Conservation (phyloP, 2,113 vertebrate species). For the Xiphophorus maculatus region DNA sequence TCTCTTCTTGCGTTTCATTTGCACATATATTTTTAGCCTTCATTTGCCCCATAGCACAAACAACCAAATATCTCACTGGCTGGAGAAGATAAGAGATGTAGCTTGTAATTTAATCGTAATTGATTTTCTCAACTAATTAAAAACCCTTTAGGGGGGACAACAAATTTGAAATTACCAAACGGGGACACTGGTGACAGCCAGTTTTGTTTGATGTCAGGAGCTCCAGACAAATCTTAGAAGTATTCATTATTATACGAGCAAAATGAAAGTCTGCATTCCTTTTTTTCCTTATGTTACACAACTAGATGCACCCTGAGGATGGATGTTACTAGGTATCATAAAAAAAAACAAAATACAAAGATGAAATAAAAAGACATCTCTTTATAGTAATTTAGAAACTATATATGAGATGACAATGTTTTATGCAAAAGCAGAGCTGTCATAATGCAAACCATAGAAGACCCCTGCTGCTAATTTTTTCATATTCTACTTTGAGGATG, state of each 20-base stretch:
- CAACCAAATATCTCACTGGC: conserved; percentile 50
- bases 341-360: too few species aligned
- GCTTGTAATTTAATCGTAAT: conserved; percentile 46
- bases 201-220: conserved; percentile 10
- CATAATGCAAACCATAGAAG: too few species aligned
- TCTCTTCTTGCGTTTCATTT: conserved; percentile 33
- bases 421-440: too few species aligned
- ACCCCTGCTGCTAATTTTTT: too few species aligned
- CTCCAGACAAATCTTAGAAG: too few species aligned
- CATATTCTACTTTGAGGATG: too few species aligned
- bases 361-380: too few species aligned
- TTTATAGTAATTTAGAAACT: too few species aligned
- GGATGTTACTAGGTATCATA: neutral
- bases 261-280: too few species aligned
- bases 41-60: conserved; percentile 44
- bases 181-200: conserved; percentile 17
- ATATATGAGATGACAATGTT: too few species aligned
- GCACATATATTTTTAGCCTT: conserved; percentile 38
- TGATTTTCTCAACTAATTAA: conserved; percentile 65
- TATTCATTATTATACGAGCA: neutral
- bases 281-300: neutral
- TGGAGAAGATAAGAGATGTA: conserved; percentile 56
- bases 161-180: conserved; percentile 21
- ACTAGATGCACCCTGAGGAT: neutral
- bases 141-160: conserved; percentile 44